Percentiles rank a stretch among this genome's conserved stretches.
Conservation (phyloP, 2,888 invertebrate species). For the Drosophila eohydei region DNA sequence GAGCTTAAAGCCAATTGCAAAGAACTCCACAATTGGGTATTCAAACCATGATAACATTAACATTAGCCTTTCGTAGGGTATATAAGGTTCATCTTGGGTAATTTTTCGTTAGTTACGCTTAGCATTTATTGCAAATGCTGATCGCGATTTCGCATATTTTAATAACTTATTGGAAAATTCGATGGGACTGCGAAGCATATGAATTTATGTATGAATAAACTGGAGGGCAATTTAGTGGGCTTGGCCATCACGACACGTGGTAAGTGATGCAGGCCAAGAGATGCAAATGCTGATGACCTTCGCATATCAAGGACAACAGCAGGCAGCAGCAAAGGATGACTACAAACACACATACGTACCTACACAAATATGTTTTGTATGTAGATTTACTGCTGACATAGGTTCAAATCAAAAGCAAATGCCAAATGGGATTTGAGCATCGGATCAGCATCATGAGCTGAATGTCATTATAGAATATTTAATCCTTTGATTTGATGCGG, state of each 20-base stretch:
- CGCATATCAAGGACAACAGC: conserved; percentile 62
- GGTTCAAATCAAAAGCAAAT: conserved; percentile 50
- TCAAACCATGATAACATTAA: background rate
- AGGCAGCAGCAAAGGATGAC: conserved; percentile 4
- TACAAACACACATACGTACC: background rate
- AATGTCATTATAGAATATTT: conserved; percentile 58
- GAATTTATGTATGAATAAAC: conserved; percentile 71
- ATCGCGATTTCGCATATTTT: conserved; percentile 64
- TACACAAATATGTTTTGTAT: background rate
- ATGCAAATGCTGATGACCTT: conserved; percentile 78
- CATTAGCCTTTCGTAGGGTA: background rate
- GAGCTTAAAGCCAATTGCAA: too few relatives aligned
- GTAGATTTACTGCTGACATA: background rate
- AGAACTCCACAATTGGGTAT: background rate
- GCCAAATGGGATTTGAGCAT: conserved; percentile 62
- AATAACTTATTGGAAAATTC: conserved; percentile 68
- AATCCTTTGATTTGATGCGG: conserved; percentile 75
- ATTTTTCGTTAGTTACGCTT: conserved; percentile 60
- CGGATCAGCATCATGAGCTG: conserved; percentile 32
- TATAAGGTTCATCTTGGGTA: conserved; percentile 13
- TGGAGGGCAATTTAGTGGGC: conserved; percentile 65
- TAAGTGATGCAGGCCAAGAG: conserved; percentile 44
- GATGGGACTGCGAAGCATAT: conserved; percentile 40
- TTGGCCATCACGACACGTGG: conserved; percentile 67
- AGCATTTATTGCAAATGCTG: conserved; percentile 60